Base-by-base conservation (phyloP, 2,113 vertebrate species). In the Leucopsar rothschildi region DNA sequence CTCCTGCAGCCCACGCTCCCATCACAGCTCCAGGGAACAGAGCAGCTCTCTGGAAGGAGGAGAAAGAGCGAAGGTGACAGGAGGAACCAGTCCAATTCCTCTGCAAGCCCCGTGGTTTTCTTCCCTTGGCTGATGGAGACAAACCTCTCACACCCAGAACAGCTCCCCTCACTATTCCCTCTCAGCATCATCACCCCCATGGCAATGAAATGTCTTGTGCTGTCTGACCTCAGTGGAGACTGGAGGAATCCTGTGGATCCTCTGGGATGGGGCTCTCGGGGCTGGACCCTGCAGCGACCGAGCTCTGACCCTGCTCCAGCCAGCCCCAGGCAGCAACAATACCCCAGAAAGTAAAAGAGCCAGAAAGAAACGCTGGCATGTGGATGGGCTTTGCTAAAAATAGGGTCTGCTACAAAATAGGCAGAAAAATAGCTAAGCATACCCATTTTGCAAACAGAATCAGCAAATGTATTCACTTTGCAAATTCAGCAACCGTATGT, bases 401-500 rank as follows among this genome's bases (percentile, higher is more conserved):
- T 96, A 95, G 95, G 52, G 65, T 63, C 93, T 88, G 88, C 92
- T 90, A 93, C 86, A 94, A 93, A 95, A 96, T 23, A 84, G 95
- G 92, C 96, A 93, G 92, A 96, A 96, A 97, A 94, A 95, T 80
- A 96, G 95, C 95, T 94, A 96, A 95, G 95, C 33, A 27, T 52
- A 94, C 96, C 90, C 96, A 82, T 92, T 97, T 84, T 94, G 86
- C 93, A 93, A 94, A 96, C 85, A 96, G 95, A 92, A 96, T 96
- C 95, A 97, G 96, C 95, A 96, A 97, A 95, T 76, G 92, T 27
- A 90, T 88, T 93, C 95, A 88, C 95, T 97, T 83, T 97, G 96
- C 95, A 93, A 93, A 95, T 95, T 97, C 96, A 96, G 96, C 96
- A 96, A 81, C 95, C 86, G 86, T 93, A 75, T 90, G 93, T 83